phyloP scores from a whole-genome alignment of 1,140 invertebrate genomes.

The Drosophila biarmipes region DNA sequence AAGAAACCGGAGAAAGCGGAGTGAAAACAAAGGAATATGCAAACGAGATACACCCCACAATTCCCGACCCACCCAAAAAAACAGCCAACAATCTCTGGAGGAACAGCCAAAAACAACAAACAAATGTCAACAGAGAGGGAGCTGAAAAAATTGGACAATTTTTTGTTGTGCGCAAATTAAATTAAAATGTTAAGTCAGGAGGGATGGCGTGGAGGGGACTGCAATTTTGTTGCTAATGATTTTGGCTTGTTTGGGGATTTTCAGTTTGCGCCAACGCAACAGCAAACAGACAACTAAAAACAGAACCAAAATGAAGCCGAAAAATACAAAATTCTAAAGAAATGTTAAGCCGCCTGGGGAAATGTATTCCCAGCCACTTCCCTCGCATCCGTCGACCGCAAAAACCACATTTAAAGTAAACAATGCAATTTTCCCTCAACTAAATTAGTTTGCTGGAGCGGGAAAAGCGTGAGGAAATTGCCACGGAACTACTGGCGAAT shows the following conservation, averaged over 20 bases:
- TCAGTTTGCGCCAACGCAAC: constrained; percentile 50
- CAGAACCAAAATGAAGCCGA: constrained; percentile 12
- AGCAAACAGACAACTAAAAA: constrained; percentile 30
- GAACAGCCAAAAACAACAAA: constrained; percentile 38
- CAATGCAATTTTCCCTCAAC: constrained; percentile 70
- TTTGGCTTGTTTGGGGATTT: constrained; percentile 79
- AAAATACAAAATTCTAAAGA: constrained; percentile 64
- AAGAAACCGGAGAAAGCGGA: constrained; percentile 13
- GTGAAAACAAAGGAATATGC: constrained; percentile 54
- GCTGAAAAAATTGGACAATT: constrained; percentile 29
- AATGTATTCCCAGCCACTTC: constrained; percentile 38
- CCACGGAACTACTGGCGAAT: constrained; percentile 37
- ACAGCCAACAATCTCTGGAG: constrained; percentile 40
- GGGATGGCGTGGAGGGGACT: constrained; percentile 1
- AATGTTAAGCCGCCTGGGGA: constrained; percentile 62
- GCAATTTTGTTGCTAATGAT: constrained; percentile 81
- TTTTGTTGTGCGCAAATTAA: constrained; percentile 70
- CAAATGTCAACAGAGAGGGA: constrained; percentile 46
- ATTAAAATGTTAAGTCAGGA: constrained; percentile 74
- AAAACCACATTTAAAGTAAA: constrained; percentile 52
- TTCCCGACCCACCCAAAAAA: neutral
- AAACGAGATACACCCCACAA: constrained; percentile 39
- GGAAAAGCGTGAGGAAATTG: constrained; percentile 44
- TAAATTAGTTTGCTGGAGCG: constrained; percentile 62
- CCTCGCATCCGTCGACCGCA: neutral